A percentile compares a stretch with the other conserved stretches of the same genome.
Conservation (phyloP, 2,888 invertebrate species). For the Trimorus sp. region DNA sequence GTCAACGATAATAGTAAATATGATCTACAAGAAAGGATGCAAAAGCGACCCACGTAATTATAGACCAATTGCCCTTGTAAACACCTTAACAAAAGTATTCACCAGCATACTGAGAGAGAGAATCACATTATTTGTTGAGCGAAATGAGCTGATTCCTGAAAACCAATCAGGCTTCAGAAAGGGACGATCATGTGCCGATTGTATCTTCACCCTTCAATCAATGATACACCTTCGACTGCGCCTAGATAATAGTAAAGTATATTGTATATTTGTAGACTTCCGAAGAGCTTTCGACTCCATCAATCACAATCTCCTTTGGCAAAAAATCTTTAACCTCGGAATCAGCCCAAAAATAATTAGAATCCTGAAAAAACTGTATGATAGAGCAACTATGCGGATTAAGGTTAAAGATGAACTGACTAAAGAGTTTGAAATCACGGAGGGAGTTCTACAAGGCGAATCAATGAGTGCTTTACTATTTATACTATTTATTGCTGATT, state of each 20-base stretch:
- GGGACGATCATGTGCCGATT: neutral
- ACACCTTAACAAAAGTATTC: too few species aligned
- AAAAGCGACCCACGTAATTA: too few species aligned
- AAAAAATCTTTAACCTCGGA: conserved; percentile 11
- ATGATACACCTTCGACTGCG: neutral
- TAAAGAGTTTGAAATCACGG: neutral
- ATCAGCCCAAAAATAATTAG: conserved; percentile 12
- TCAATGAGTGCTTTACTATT: neutral
- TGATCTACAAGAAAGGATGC: too few species aligned
- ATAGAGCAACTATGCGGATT: neutral
- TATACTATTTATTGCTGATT: conserved; percentile 2
- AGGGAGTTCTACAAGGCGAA: conserved; percentile 1
- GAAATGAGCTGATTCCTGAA: too few species aligned
- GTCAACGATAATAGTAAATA: too few species aligned
- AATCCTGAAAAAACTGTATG: neutral
- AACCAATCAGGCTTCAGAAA: neutral
- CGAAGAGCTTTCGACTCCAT: conserved; percentile 10
- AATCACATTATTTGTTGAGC: too few species aligned
- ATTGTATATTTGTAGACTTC: conserved; percentile 2
- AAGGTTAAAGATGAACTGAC: neutral
- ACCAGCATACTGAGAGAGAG: too few species aligned
- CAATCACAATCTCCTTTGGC: conserved; percentile 2
- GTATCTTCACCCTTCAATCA: neutral
- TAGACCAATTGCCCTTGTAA: too few species aligned
- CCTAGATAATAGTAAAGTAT: neutral